Evolutionary conservation across 2,888 invertebrate genomes (phyloP).

Genomic region (Cheilosia variabilis): DNA sequence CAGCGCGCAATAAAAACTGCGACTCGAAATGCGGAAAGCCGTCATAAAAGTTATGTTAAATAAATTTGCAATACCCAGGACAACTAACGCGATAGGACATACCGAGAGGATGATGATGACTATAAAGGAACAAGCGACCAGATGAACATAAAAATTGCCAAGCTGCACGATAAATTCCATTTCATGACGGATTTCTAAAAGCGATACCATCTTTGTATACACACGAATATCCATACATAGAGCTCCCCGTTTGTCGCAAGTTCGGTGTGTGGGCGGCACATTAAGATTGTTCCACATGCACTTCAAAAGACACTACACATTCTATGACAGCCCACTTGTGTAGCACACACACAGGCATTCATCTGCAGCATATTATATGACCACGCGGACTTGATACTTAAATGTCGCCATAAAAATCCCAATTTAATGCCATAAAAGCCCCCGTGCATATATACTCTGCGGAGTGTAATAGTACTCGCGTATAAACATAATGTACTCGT

Average conservation of each 20-base stretch:
- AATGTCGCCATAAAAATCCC: constrained; percentile 71
- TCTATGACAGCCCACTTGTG: constrained; percentile 2
- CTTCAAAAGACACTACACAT: constrained; percentile 10
- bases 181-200: constrained; percentile 66
- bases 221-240: neutral
- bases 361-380: constrained; percentile 43
- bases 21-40: constrained; percentile 29
- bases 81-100: constrained; percentile 14
- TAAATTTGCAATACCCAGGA: constrained; percentile 25
- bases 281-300: constrained; percentile 49
- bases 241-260: neutral
- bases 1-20: constrained; percentile 24
- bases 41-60: constrained; percentile 55
- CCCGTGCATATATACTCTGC: constrained; percentile 3
- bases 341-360: neutral
- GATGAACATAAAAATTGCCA: constrained; percentile 56
- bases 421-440: constrained; percentile 73
- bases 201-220: constrained; percentile 28
- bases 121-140: neutral
- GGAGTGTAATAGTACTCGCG: neutral
- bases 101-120: neutral
- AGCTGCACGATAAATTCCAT: constrained; percentile 54
- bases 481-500: constrained; percentile 47
- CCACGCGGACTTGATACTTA: constrained; percentile 70
- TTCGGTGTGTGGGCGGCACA: constrained; percentile 44